phyloP scores from a whole-genome alignment of 1,140 invertebrate species.

The Magallana angulata region DNA sequence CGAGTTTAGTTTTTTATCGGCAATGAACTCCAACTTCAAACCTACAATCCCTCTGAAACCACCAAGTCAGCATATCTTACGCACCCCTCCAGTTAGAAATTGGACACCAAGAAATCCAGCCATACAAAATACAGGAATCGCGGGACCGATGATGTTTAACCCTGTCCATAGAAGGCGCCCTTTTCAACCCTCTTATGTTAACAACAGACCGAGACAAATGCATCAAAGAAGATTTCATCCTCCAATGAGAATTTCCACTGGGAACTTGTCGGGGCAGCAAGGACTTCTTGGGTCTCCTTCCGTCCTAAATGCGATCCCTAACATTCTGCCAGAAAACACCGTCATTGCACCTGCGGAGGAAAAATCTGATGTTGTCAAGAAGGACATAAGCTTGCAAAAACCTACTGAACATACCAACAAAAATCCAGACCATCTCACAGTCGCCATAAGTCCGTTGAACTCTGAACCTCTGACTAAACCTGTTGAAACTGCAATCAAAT shows the following conservation, averaged over 20 bases:
- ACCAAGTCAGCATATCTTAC: background rate
- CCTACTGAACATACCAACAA: background rate
- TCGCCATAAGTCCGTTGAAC: too few species aligned
- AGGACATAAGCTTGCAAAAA: background rate
- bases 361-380: background rate
- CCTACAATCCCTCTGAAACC: background rate
- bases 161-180: background rate
- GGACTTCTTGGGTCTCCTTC: background rate
- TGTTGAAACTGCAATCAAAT: background rate
- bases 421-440: background rate
- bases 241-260: background rate
- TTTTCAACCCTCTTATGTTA: constrained; percentile 4
- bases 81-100: background rate
- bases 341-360: background rate
- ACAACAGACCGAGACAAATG: constrained; percentile 4
- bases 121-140: background rate
- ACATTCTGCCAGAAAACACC: background rate
- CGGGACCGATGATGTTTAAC: background rate
- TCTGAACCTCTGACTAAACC: background rate
- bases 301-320: background rate
- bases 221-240: background rate
- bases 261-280: background rate
- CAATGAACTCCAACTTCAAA: constrained; percentile 14
- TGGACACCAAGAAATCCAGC: background rate
- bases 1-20: constrained; percentile 1